phyloP scores from a whole-genome alignment of 2,888 invertebrate genomes.

The Allolobophora icterica region DNA sequence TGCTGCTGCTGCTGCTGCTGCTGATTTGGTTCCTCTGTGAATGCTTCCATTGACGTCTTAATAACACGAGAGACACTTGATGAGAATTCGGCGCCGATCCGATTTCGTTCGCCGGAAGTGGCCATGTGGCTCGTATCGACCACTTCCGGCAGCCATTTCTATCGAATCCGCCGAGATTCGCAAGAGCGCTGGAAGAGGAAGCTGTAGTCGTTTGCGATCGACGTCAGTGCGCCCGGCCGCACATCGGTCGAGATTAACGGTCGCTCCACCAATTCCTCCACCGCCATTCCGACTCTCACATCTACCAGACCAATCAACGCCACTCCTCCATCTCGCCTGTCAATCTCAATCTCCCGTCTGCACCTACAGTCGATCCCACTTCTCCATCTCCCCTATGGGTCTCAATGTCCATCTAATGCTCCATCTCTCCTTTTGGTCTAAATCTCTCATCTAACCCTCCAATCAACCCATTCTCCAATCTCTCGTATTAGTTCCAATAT shows the following conservation, averaged over 20 bases:
- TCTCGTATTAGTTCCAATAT: no score
- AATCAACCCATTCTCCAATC: not conserved
- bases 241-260: not conserved
- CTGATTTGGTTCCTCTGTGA: not conserved
- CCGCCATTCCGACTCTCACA: not conserved
- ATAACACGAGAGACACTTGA: not conserved
- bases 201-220: not conserved
- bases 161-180: not conserved
- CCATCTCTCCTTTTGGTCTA: not conserved
- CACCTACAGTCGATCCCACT: no score
- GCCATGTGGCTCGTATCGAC: not conserved
- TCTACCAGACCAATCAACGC: not conserved
- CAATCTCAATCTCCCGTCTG: not conserved
- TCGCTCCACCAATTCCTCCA: not conserved
- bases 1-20: not conserved
- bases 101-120: not conserved
- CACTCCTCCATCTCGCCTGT: not conserved
- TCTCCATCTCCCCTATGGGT: no score
- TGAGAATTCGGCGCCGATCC: constrained; percentile 27
- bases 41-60: constrained; percentile 11
- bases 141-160: not conserved
- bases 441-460: not conserved
- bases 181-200: not conserved
- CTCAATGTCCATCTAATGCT: no score
- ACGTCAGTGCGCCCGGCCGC: not conserved